Evolutionary conservation across 2,888 invertebrate genomes (phyloP), one percentile per base, ranked within the genome.

Genomic region (Chesias legatella): DNA sequence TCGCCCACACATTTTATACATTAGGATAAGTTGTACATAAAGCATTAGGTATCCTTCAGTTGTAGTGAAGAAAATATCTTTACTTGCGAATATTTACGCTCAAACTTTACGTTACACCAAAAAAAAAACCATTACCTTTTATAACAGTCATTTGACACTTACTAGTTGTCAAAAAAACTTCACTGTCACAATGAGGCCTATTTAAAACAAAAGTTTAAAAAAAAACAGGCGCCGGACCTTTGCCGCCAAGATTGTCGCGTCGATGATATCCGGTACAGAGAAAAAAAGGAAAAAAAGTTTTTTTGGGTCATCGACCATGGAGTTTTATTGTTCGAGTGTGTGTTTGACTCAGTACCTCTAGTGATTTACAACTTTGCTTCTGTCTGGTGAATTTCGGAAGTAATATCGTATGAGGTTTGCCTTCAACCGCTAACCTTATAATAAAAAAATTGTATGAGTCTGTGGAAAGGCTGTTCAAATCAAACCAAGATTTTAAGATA

Each of bases 201-300:
- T 35, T 43, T 17, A 40, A 53, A 50, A 33, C 8, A 35, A 41
- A 43, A 62, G 61, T n/a, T n/a, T n/a, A n/a, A n/a, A n/a, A 72
- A 72, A 75, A 73, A 69, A 51, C 37, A 73, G 85, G 83, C 85
- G 85, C 84, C 84, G 79, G 51, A 67, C 63, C 56, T 75, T 79
- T 79, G 82, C 80, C 82, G 80, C 82, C 81, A 67, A 55, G 63
- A 69, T 62, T 72, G 80, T 78, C 79, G 73, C 79, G 80, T 61
- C 81, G 72, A 53, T 74, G 70, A 82, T 77, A 81, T 84, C 85
- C 85, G 85, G 83, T 79, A 71, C 43, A 58, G 48, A 43, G 28
- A 59, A 58, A 68, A 55, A 43, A 60, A 56, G 52, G 48, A 43
- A 48, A 57, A 56, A 58, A 48, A 29, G 27, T 54, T 52, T 43